A percentile compares a stretch with the other conserved stretches of the same genome.
phyloP scores from a whole-genome alignment of 2,113 vertebrate genomes.

The Sinocyclocheilus rhinocerous region DNA sequence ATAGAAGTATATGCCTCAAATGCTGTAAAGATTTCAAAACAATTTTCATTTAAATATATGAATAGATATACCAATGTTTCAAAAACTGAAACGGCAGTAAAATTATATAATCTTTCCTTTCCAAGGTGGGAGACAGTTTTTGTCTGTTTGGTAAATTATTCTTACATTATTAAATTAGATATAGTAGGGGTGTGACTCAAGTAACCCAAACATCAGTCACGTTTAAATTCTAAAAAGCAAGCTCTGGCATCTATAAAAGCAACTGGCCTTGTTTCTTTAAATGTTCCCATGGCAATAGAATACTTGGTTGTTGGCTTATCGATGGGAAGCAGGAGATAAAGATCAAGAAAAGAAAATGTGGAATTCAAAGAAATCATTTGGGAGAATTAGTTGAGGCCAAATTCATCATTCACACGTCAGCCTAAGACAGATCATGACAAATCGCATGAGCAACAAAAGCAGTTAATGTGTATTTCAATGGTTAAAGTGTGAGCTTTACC shows the following conservation, averaged over 20 bases:
- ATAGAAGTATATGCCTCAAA: too few relatives aligned
- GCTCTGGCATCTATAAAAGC: neutral
- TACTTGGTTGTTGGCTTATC: neutral
- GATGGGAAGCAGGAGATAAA: neutral
- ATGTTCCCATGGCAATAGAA: neutral
- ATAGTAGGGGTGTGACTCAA: too few relatives aligned
- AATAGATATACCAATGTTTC: too few relatives aligned
- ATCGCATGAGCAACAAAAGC: neutral
- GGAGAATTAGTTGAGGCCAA: neutral
- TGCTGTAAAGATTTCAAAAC: too few relatives aligned
- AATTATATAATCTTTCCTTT: too few relatives aligned
- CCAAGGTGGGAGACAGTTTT: too few relatives aligned
- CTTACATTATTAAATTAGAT: too few relatives aligned
- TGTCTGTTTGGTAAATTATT: too few relatives aligned
- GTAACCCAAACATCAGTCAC: too few relatives aligned
- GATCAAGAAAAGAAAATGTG: neutral
- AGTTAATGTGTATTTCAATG: neutral
- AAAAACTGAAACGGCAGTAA: too few relatives aligned
- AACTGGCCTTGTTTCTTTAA: neutral
- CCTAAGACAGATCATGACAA: neutral
- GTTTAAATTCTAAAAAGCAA: neutral
- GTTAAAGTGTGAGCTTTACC: neutral
- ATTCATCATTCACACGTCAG: neutral
- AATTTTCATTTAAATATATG: too few relatives aligned
- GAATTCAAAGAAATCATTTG: constrained; percentile 3